Evolutionary conservation across 2,797 vertebrate species (phyloP).

Genomic region (Notolepis coatsorum): DNA sequence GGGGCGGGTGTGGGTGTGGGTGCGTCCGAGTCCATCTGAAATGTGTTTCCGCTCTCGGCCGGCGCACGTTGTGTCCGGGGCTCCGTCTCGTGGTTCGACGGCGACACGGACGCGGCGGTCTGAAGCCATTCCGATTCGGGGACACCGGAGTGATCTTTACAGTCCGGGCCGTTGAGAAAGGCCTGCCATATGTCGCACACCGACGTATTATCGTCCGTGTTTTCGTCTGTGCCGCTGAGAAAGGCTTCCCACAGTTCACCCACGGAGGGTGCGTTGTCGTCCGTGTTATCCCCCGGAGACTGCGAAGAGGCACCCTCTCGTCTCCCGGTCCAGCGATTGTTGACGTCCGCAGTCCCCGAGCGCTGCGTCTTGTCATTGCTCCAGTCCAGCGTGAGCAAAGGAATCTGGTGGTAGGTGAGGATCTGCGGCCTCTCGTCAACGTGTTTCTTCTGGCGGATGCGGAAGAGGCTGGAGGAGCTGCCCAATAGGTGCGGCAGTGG

Average conservation of each 20-base stretch:
- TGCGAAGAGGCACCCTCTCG: constrained; percentile 31
- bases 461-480: constrained; percentile 32
- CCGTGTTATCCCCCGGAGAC: constrained; percentile 23
- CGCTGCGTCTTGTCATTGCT: constrained; percentile 42
- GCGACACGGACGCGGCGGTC: constrained; percentile 64
- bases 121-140: constrained; percentile 75
- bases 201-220: constrained; percentile 37
- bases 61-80: constrained; percentile 26
- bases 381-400: constrained; percentile 74
- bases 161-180: constrained; percentile 61
- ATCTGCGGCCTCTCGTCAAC: constrained; percentile 43
- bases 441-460: constrained; percentile 42
- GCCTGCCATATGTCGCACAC: constrained; percentile 67
- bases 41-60: constrained; percentile 37
- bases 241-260: constrained; percentile 63
- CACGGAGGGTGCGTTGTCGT: constrained; percentile 28
- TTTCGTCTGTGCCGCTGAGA: constrained; percentile 37
- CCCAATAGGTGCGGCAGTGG: constrained; percentile 15
- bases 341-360: constrained; percentile 17
- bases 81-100: constrained; percentile 48
- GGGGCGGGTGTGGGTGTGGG: constrained; percentile 38
- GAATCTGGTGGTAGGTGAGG: constrained; percentile 77
- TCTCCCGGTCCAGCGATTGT: constrained; percentile 42
- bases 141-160: constrained; percentile 42
- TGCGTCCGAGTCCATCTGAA: constrained; percentile 42